phyloP scores from a whole-genome alignment of 1,140 invertebrate species.

The Neelides sp. region DNA sequence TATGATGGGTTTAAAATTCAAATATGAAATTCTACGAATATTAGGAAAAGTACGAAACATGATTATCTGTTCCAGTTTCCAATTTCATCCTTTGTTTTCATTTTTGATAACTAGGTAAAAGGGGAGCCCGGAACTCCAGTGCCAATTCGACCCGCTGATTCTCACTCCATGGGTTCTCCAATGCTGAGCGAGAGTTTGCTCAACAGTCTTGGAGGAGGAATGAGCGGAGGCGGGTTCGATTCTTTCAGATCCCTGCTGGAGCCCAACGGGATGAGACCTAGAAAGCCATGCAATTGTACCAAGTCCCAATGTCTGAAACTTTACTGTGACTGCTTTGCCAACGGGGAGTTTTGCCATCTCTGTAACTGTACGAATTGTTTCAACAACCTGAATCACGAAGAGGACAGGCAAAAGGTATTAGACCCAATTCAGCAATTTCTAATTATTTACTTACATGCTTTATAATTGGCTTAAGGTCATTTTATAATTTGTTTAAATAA shows the following conservation, averaged over 20 bases:
- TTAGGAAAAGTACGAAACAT: too few relatives aligned
- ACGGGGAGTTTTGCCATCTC: conserved; percentile 95
- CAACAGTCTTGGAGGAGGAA: conserved; percentile 2
- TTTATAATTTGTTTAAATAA: too few relatives aligned
- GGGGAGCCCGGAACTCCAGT: conserved; percentile 17
- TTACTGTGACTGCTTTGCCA: conserved; percentile 99
- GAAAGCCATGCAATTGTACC: conserved; percentile 97
- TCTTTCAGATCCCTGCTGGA: conserved; percentile 38
- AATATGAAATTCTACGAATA: too few relatives aligned
- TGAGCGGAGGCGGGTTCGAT: conserved; percentile 25
- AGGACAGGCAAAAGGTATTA: conserved; percentile 67
- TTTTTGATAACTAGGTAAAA: conserved; percentile 24
- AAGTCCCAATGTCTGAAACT: conserved; percentile 98
- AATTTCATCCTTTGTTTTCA: too few relatives aligned
- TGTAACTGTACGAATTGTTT: conserved; percentile 98
- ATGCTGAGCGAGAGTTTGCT: neutral
- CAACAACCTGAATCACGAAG: conserved; percentile 93
- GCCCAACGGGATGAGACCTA: conserved; percentile 57
- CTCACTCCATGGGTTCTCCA: neutral
- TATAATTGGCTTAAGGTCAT: too few relatives aligned
- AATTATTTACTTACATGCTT: too few relatives aligned
- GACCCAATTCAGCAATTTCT: too few relatives aligned
- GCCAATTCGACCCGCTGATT: conserved; percentile 23
- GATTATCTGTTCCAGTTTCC: too few relatives aligned
- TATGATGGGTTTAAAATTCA: too few relatives aligned